phyloP scores from a whole-genome alignment of 2,888 invertebrate genomes.

The Drosophila mimetica region DNA sequence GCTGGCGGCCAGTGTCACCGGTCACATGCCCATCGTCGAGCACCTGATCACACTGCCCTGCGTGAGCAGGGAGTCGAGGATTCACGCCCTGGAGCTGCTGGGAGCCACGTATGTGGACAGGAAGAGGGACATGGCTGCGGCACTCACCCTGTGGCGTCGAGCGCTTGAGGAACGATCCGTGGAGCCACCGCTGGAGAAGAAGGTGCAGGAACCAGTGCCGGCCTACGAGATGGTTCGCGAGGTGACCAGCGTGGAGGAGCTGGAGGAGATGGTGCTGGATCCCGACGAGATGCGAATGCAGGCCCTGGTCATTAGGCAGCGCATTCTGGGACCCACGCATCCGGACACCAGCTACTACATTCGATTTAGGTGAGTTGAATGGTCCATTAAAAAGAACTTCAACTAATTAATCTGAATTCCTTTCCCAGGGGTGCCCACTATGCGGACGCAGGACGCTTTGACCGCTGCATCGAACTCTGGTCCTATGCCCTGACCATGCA shows the following conservation, averaged over 20 bases:
- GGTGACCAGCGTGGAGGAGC: slow-evolving; percentile 90
- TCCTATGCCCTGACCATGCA: slow-evolving; percentile 98
- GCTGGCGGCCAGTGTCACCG: slow-evolving; percentile 95
- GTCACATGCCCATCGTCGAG: slow-evolving; percentile 96
- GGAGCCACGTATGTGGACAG: slow-evolving; percentile 99
- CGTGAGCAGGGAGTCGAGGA: slow-evolving; percentile 91
- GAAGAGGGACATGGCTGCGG: slow-evolving; percentile 96
- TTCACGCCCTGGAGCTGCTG: slow-evolving; percentile 95
- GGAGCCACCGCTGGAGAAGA: slow-evolving; percentile 90
- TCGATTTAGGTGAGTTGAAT: slow-evolving; percentile 87
- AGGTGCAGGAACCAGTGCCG: slow-evolving; percentile 89
- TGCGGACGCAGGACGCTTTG: slow-evolving; percentile 97
- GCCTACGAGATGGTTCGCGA: slow-evolving; percentile 96
- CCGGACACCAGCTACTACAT: slow-evolving; percentile 99
- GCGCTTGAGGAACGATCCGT: slow-evolving; percentile 94
- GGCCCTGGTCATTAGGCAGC: slow-evolving; percentile 94
- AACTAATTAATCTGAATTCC: background rate
- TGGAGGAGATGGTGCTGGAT: slow-evolving; percentile 95
- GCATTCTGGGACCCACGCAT: slow-evolving; percentile 96
- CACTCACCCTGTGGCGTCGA: slow-evolving; percentile 94
- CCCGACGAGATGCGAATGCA: slow-evolving; percentile 99
- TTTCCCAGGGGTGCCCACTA: slow-evolving; percentile 92
- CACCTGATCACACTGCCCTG: slow-evolving; percentile 92
- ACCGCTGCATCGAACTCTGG: slow-evolving; percentile 96
- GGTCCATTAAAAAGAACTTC: background rate